Conservation (phyloP, 1,140 invertebrate genomes). For the Himalopsyche phryganea region DNA sequence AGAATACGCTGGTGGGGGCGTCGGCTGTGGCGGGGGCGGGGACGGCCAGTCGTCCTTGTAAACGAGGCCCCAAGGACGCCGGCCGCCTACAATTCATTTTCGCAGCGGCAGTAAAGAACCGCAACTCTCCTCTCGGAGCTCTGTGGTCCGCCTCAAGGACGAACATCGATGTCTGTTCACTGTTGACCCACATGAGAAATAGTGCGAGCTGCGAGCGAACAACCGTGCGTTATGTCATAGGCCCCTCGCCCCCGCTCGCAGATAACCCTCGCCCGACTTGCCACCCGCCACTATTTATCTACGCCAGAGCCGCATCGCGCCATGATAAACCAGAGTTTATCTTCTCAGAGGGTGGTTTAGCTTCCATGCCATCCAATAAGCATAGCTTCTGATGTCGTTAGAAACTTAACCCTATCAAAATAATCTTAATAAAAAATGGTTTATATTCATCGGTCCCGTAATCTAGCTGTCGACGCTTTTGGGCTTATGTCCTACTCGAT, state of each 20-base stretch:
- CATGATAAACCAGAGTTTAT: too few relatives aligned
- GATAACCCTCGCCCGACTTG: background rate
- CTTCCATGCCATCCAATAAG: too few relatives aligned
- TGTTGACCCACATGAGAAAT: slow-evolving; percentile 27
- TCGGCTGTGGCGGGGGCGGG: slow-evolving; percentile 6
- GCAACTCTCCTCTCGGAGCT: background rate
- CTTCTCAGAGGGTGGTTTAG: too few relatives aligned
- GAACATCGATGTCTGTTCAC: too few relatives aligned
- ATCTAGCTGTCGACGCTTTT: too few relatives aligned
- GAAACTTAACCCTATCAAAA: too few relatives aligned
- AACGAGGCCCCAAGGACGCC: slow-evolving; percentile 12
- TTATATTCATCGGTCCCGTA: too few relatives aligned
- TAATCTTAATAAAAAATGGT: too few relatives aligned
- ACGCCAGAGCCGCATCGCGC: background rate
- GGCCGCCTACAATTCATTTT: background rate
- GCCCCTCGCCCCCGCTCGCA: background rate
- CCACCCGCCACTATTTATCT: slow-evolving; percentile 23
- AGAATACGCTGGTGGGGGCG: background rate
- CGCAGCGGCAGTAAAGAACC: background rate
- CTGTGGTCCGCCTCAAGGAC: background rate
- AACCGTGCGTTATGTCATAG: background rate
- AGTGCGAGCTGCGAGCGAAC: slow-evolving; percentile 4
- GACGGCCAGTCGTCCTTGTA: background rate
- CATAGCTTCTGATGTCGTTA: too few relatives aligned
- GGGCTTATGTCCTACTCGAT: too few relatives aligned